Percentiles rank a stretch among this genome's conserved stretches.
Evolutionary conservation across 2,113 vertebrate genomes (phyloP).

Genomic region (Recurvirostra avosetta): DNA sequence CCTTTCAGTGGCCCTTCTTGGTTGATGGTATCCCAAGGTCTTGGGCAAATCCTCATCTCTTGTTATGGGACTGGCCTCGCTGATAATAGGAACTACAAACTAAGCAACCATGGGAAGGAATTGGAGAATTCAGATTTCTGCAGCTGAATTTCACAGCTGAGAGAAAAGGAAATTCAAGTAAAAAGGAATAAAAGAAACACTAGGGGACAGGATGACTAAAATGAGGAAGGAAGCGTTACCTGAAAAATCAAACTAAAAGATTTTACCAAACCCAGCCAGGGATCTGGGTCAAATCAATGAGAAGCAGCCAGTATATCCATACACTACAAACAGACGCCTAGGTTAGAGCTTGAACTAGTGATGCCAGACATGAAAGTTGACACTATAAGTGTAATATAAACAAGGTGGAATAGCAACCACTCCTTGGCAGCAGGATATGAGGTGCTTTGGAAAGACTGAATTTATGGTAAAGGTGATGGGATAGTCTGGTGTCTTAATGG

Average conservation of each 20-base stretch:
- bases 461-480: not conserved
- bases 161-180: not conserved
- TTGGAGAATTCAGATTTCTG: not conserved
- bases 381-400: not conserved
- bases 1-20: not conserved
- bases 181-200: not conserved
- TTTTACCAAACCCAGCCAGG: not conserved
- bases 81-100: not conserved
- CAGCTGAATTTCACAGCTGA: not conserved
- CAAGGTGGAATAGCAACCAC: not conserved
- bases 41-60: not conserved
- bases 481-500: not conserved
- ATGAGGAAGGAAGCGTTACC: not conserved
- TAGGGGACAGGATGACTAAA: not conserved
- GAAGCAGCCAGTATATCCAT: not conserved
- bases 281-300: not conserved
- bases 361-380: not conserved
- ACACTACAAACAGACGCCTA: not conserved
- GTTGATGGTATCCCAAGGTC: not conserved
- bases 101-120: not conserved
- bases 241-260: not conserved
- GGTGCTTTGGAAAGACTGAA: not conserved
- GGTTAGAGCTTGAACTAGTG: not conserved
- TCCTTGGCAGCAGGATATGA: not conserved
- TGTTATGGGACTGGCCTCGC: not conserved